Percentiles rank a stretch among this genome's conserved stretches.
Evolutionary conservation across 53 echinoderm and acorn worm genomes (phyloP).

Genomic region (Hippasteria phrygiana): DNA sequence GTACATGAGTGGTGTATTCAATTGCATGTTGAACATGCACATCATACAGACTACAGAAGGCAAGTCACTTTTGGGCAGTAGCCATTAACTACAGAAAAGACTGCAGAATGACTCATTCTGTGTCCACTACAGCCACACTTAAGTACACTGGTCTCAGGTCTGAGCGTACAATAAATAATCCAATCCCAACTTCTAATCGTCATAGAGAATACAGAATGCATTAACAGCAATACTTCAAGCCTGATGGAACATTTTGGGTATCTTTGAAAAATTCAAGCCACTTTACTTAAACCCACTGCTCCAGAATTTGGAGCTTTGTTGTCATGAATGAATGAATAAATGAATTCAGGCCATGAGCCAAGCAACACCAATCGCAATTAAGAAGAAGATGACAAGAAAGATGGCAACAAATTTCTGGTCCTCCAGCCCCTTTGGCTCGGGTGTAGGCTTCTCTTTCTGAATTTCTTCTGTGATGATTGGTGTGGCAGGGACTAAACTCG

Average conservation of each 20-base stretch:
- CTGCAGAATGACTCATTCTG: too few relatives aligned
- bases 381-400: constrained; percentile 77
- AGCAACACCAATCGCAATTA: constrained; percentile 84
- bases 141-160: too few relatives aligned
- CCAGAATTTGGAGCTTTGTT: background rate
- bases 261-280: too few relatives aligned
- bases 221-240: too few relatives aligned
- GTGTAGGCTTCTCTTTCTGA: constrained; percentile 48
- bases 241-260: background rate
- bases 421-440: constrained; percentile 69
- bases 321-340: background rate
- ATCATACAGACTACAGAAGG: too few relatives aligned
- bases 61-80: too few relatives aligned
- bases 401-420: constrained; percentile 90
- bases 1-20: too few relatives aligned
- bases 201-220: background rate
- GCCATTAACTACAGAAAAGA: too few relatives aligned
- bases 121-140: too few relatives aligned
- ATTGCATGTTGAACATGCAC: too few relatives aligned
- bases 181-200: background rate
- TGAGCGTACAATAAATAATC: background rate
- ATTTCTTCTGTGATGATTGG: constrained; percentile 41
- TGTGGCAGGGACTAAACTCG: constrained; percentile 58
- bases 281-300: too few relatives aligned
- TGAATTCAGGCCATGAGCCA: constrained; percentile 63